Conservation (phyloP, 2,888 invertebrate genomes). For the Trachelus troglodyta region DNA sequence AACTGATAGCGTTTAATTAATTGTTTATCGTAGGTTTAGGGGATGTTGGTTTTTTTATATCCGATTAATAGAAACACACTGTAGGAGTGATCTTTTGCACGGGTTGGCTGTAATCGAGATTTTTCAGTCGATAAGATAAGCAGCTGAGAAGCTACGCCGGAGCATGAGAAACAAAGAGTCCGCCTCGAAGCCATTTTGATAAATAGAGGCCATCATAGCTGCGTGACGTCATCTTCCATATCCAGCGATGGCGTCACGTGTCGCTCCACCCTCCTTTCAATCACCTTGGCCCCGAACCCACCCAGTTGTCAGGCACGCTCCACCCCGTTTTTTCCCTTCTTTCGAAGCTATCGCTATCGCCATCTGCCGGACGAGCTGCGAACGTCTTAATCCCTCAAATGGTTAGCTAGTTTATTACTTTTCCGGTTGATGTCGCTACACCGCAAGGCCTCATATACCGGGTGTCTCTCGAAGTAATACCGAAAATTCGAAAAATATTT, state of each 20-base stretch:
- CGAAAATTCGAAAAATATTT: neutral
- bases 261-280: conserved; percentile 73
- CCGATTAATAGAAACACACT: neutral
- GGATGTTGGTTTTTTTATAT: neutral
- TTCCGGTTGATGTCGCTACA: conserved; percentile 62
- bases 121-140: neutral
- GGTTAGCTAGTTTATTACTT: conserved; percentile 51
- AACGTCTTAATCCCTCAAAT: conserved; percentile 55
- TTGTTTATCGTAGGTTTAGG: neutral
- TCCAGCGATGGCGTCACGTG: conserved; percentile 66
- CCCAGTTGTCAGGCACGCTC: conserved; percentile 67
- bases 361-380: conserved; percentile 56
- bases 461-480: conserved; percentile 25
- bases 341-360: conserved; percentile 58
- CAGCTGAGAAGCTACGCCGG: neutral
- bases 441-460: conserved; percentile 37
- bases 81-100: neutral
- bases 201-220: conserved; percentile 73
- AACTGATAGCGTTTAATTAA: neutral
- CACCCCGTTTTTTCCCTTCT: conserved; percentile 62
- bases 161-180: conserved; percentile 46
- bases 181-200: conserved; percentile 69
- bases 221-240: conserved; percentile 65
- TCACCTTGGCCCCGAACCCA: conserved; percentile 68
- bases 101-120: neutral